Evolutionary conservation across 2,113 vertebrate genomes (phyloP), one percentile per base, ranked within the genome.

Genomic region (Amphiprion percula): DNA sequence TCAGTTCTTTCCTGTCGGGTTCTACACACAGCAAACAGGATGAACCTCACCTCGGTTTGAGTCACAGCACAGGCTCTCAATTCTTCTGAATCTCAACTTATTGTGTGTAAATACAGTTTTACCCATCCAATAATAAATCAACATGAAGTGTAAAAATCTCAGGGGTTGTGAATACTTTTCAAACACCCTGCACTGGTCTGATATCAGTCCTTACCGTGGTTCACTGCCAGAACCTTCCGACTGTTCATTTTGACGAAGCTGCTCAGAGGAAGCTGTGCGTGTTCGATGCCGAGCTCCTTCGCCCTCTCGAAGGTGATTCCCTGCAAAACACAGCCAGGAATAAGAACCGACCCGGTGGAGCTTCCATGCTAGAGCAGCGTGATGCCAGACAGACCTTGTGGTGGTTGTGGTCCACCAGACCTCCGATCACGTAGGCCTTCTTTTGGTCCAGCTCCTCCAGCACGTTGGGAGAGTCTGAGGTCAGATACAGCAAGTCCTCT

Each of bases 201-300:
- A 41, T 12, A 12, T 2, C 0, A 1, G 15, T 65, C 60, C 95
- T 96, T 84, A 99, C 98, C 98, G 4, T 99, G 98, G 91, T 99
- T 99, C 73, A 99, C 96, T 0, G 98, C 96, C 78, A 99, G 94
- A 73, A 99, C 98, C 85, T 99, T 99, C 12, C 97, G 95, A 88
- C 96, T 99, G 85, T 99, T 99, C 98, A 99, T 99, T 91, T 95
- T 98, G 76, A 99, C 97, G 80, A 99, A 99, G 70, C 93, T 96
- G 82, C 94, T 94, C 50, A 99, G 96, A 0, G 98, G 98, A 24
- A 99, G 97, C 83, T 97, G 98, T 7, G 97, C 98, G 15, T 99
- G 98, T 44, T 90, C 55, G 49, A 99, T 95, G 74, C 96, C 97
- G 47, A 96, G 93, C 76, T 96, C 95, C 74, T 95, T 89, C 3